A percentile compares a stretch with the other conserved stretches of the same genome.
phyloP scores from a whole-genome alignment of 2,888 invertebrate species.

The Tetragonula carbonaria region DNA sequence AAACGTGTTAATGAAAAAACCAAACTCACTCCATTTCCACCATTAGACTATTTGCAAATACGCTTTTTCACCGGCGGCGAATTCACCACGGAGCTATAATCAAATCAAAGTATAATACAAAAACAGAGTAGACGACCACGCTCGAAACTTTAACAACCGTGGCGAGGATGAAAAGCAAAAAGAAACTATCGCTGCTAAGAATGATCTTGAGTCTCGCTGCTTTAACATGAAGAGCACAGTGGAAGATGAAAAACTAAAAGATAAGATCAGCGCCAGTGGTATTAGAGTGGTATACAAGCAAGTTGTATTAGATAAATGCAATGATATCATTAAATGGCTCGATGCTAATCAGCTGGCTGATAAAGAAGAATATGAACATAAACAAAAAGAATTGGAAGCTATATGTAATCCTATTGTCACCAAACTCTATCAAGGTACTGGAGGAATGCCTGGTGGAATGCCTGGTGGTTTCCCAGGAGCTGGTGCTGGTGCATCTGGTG shows the following conservation, averaged over 20 bases:
- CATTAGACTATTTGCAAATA: no score
- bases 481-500: slow-evolving; percentile 88
- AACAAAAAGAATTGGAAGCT: slow-evolving; percentile 90
- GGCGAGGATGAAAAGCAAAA: slow-evolving; percentile 90
- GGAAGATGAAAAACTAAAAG: slow-evolving; percentile 97
- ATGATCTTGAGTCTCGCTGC: slow-evolving; percentile 91
- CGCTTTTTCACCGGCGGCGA: no score
- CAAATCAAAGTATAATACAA: no score
- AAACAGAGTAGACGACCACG: no score
- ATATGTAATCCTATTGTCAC: slow-evolving; percentile 92
- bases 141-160: slow-evolving; percentile 82
- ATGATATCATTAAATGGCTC: slow-evolving; percentile 91
- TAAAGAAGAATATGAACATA: slow-evolving; percentile 91
- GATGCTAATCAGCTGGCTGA: slow-evolving; percentile 92
- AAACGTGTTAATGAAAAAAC: no score
- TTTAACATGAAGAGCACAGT: slow-evolving; percentile 96
- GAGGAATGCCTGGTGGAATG: slow-evolving; percentile 86
- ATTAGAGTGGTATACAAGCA: slow-evolving; percentile 85
- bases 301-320: slow-evolving; percentile 88
- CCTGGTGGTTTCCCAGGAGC: slow-evolving; percentile 85
- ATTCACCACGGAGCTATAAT: no score
- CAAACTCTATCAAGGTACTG: slow-evolving; percentile 90
- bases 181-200: slow-evolving; percentile 89
- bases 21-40: no score
- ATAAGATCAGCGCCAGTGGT: slow-evolving; percentile 88